These are phyloP conservation scores for Buceros bicornis DNA, from an alignment of 2,797 vertebrate genomes.

Conservation along the genomic window DNA sequence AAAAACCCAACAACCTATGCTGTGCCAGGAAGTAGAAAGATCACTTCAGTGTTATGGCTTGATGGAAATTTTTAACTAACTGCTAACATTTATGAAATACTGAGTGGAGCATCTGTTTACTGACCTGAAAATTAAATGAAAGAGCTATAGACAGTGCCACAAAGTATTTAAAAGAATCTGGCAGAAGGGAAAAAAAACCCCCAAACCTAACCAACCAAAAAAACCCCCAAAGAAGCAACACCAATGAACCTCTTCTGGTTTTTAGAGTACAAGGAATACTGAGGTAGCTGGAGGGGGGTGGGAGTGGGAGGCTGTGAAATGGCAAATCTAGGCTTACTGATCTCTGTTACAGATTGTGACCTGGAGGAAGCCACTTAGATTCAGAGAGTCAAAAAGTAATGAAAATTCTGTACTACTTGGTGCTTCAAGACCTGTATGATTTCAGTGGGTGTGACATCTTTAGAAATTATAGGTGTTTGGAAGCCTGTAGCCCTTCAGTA, in stretches of 20 bases:
- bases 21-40: background rate
- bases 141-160: background rate
- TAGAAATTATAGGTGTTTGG: background rate
- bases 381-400: background rate
- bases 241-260: background rate
- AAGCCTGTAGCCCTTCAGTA: background rate
- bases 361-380: background rate
- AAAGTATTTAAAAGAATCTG: background rate
- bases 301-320: background rate
- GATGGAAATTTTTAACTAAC: conserved; percentile 42
- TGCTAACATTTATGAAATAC: conserved; percentile 64
- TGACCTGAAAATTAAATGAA: conserved; percentile 61
- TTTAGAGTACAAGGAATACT: background rate
- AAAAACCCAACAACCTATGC: background rate
- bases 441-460: background rate
- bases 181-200: fast-evolving
- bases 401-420: background rate
- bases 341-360: background rate
- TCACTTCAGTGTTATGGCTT: background rate
- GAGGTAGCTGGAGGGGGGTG: fast-evolving
- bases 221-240: background rate
- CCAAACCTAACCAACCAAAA: too few relatives aligned
- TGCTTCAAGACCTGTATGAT: background rate
- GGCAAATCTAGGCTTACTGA: background rate
- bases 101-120: conserved; percentile 48